Evolutionary conservation across 2,888 invertebrate species (phyloP).

Genomic region (Chloroclysta siterata): DNA sequence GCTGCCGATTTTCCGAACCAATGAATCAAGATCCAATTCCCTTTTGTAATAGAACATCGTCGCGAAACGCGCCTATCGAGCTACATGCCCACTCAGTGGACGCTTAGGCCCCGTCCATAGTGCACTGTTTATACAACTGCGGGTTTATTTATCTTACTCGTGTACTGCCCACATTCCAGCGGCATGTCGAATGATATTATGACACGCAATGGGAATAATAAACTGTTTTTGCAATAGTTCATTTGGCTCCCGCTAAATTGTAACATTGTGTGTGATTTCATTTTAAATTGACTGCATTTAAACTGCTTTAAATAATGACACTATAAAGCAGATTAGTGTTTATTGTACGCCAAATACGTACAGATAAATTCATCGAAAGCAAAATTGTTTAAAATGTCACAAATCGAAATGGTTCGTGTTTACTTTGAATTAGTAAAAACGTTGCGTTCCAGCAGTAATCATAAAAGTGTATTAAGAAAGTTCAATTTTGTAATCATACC

Average conservation of each 20-base stretch:
- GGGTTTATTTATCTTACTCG: constrained; percentile 53
- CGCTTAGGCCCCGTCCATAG: constrained; percentile 68
- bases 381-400: constrained; percentile 3
- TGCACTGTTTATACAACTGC: constrained; percentile 40
- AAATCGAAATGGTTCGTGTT: neutral
- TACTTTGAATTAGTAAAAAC: constrained; percentile 7
- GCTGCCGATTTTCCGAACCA: constrained; percentile 85
- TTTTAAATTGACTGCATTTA: constrained; percentile 29
- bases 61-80: constrained; percentile 80
- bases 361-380: constrained; percentile 12
- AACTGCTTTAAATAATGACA: constrained; percentile 24
- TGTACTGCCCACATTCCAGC: constrained; percentile 52
- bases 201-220: constrained; percentile 58
- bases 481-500: constrained; percentile 41
- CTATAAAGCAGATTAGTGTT: constrained; percentile 19
- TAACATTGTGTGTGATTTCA: constrained; percentile 35
- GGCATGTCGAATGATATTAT: constrained; percentile 57
- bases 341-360: constrained; percentile 12
- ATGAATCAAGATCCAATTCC: constrained; percentile 86
- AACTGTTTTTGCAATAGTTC: constrained; percentile 52
- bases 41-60: constrained; percentile 85
- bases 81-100: constrained; percentile 80
- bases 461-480: constrained; percentile 34
- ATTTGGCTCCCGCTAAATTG: constrained; percentile 47
- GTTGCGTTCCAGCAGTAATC: constrained; percentile 51